A percentile compares a stretch with the other conserved stretches of the same genome.
Conservation (phyloP, 2,888 invertebrate species). For the Drosophila percnosoma region DNA sequence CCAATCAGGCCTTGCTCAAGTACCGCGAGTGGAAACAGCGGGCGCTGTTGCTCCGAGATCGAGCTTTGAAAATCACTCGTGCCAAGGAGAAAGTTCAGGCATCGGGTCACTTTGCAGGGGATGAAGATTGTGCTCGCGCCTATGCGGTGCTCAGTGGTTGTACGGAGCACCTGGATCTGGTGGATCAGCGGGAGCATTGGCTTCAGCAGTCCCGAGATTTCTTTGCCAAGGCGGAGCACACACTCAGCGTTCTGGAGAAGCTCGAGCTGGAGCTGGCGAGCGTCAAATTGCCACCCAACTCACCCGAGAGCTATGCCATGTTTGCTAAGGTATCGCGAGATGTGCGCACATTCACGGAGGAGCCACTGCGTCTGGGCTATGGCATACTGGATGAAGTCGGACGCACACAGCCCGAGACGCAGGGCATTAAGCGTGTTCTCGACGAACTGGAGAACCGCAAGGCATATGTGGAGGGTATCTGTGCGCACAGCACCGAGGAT, state of each 20-base stretch:
- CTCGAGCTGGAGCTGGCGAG: conserved; percentile 90
- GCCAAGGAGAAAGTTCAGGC: conserved; percentile 91
- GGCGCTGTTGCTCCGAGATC: conserved; percentile 90
- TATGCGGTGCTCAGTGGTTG: conserved; percentile 88
- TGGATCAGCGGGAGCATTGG: conserved; percentile 89
- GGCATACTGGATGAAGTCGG: conserved; percentile 89
- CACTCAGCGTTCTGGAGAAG: conserved; percentile 90
- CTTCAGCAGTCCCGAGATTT: conserved; percentile 89
- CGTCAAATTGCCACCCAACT: conserved; percentile 87
- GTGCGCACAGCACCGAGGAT: conserved; percentile 89
- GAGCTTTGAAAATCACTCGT: conserved; percentile 90
- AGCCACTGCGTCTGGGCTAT: conserved; percentile 90
- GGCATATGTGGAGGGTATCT: conserved; percentile 87
- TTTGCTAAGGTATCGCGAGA: conserved; percentile 88
- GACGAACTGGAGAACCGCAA: conserved; percentile 91
- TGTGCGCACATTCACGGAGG: conserved; percentile 88
- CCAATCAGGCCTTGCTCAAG: conserved; percentile 89
- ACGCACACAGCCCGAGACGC: conserved; percentile 88
- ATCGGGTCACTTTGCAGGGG: conserved; percentile 89
- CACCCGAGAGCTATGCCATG: conserved; percentile 88
- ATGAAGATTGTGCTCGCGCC: conserved; percentile 88
- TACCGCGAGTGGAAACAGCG: conserved; percentile 89
- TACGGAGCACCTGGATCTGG: conserved; percentile 89
- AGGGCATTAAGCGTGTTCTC: conserved; percentile 88
- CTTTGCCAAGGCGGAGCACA: conserved; percentile 90